These are phyloP conservation scores for Philereme vetulata DNA, from an alignment of 2,888 invertebrate genomes.

Conservation along the genomic window DNA sequence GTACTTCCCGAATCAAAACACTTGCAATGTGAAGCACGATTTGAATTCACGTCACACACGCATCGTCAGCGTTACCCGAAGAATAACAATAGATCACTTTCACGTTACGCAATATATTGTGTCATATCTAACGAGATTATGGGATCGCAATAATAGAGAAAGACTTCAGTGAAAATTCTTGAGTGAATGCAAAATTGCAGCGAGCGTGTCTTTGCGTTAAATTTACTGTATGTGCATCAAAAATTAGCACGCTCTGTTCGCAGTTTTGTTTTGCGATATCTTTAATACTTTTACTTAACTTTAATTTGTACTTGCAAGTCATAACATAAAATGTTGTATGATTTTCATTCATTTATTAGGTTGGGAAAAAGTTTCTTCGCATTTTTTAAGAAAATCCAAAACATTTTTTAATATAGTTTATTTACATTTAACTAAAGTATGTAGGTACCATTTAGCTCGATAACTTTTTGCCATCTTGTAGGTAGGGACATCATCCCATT, in stretches of 20 bases:
- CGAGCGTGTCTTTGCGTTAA: slow-evolving; percentile 9
- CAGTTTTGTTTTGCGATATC: slow-evolving; percentile 5
- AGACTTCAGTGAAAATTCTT: slow-evolving; percentile 19
- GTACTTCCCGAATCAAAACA: slow-evolving; percentile 46
- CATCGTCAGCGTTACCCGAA: slow-evolving; percentile 61
- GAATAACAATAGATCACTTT: slow-evolving; percentile 77
- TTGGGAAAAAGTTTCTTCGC: no score
- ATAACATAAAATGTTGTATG: neutral
- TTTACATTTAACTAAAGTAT: no score
- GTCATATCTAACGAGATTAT: slow-evolving; percentile 36
- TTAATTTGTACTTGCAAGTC: neutral
- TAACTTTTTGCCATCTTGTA: no score
- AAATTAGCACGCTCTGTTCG: slow-evolving; percentile 14
- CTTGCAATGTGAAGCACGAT: slow-evolving; percentile 43
- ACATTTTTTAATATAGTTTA: no score
- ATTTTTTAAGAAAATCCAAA: no score
- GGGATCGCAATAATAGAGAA: slow-evolving; percentile 8
- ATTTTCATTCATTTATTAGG: no score
- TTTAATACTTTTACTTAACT: no score
- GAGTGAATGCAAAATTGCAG: slow-evolving; percentile 17
- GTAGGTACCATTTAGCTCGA: no score
- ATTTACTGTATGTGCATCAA: slow-evolving; percentile 15
- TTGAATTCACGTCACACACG: slow-evolving; percentile 60
- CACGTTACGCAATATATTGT: slow-evolving; percentile 65
- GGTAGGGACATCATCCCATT: no score